Evolutionary conservation across 2,113 vertebrate species (phyloP), one percentile per base, ranked within the genome.

Genomic region (Boleophthalmus pectinirostris): DNA sequence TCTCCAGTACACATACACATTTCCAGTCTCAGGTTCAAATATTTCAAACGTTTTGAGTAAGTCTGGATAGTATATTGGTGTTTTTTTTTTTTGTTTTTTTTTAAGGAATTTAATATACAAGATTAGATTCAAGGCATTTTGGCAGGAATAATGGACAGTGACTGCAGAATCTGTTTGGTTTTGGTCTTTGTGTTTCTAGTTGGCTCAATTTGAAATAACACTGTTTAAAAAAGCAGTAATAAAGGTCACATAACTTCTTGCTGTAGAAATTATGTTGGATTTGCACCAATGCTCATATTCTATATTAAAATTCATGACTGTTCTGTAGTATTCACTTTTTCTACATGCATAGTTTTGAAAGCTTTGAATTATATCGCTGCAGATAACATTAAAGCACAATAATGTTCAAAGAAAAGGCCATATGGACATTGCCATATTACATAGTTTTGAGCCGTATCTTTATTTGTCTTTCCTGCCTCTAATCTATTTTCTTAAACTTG

Each of bases 61-160:
- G 23, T 23, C 35, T 54, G 76, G 49, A 81, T 70, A 61, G 66
- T 70, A 20, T 49, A 65, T 53, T 66, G 66, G 53, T 70, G 16
- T 69, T 80, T 75, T 49, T 49, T 69, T 80, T 66, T 57, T 65
- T 66, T 63, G 66, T 80, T 75, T 49, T 49, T 69, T 80, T 66
- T 57, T 65, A 68, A 66, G 66, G 51, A 70, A 57, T 85, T 69
- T 56, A 78, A 73, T 63, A 66, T 70, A 58, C 38, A 57, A 61
- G 24, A 60, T 66, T 54, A 0, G 2, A 73, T 43, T 56, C 63
- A 49, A 23, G 45, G 45, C 20, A 38, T 53, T 46, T 21, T 65
- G n/a, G 66, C 54, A 69, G 20, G 51, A 69, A 49, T 35, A 71
- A 45, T 57, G 43, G 68, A 47, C 66, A 80, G 58, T 20, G 20